Evolutionary conservation across 2,888 invertebrate genomes (phyloP).

Genomic region (Temnothorax rugatulus): DNA sequence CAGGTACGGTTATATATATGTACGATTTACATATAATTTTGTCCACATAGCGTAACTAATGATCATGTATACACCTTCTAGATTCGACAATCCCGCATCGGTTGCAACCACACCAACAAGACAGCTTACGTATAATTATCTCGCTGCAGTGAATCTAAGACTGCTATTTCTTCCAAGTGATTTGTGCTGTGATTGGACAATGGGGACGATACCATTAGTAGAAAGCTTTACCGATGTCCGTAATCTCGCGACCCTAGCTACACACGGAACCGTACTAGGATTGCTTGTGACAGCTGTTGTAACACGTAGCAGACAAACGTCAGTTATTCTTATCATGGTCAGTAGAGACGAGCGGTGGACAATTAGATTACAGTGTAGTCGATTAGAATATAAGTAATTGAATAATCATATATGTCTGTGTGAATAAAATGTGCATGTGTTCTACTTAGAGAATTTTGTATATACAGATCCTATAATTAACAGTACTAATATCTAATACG

Average conservation of each 20-base stretch:
- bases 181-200: conserved; percentile 99
- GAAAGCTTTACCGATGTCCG: conserved; percentile 93
- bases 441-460: conserved; percentile 3
- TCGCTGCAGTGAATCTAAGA: conserved; percentile 96
- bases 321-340: conserved; percentile 91
- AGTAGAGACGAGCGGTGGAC: conserved; percentile 73
- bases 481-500: conserved; percentile 23
- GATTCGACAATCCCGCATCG: conserved; percentile 99
- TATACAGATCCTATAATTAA: conserved; percentile 18
- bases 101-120: conserved; percentile 93
- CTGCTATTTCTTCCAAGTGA: conserved; percentile 95
- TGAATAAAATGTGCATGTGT: conserved; percentile 10
- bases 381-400: conserved; percentile 1
- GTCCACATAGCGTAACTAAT: neutral
- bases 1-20: conserved; percentile 86
- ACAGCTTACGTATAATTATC: conserved; percentile 97
- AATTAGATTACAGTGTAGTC: conserved; percentile 3
- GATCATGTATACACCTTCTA: conserved; percentile 80
- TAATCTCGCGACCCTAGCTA: conserved; percentile 92
- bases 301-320: conserved; percentile 89
- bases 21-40: neutral
- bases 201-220: conserved; percentile 97
- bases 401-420: neutral
- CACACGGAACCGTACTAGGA: conserved; percentile 89
- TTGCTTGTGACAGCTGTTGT: conserved; percentile 88